Conservation (phyloP, 2,113 vertebrate species). For the Onychorhynchus coronatus region DNA sequence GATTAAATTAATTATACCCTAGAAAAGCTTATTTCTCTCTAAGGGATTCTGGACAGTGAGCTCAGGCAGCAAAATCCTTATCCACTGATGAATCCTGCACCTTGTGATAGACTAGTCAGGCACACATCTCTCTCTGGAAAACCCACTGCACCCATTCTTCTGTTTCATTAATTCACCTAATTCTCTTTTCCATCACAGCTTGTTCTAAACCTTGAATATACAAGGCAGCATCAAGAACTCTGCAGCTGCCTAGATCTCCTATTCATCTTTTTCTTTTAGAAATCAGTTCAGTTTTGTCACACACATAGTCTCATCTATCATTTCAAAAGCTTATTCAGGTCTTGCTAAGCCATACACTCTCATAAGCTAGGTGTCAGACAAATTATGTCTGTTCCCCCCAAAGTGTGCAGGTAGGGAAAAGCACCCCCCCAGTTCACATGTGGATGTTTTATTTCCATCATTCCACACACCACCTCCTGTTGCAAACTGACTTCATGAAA, state of each 20-base stretch:
- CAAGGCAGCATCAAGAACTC: neutral
- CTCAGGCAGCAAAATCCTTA: neutral
- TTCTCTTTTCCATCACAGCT: neutral
- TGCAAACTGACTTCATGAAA: neutral
- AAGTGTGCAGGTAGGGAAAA: neutral
- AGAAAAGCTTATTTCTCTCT: neutral
- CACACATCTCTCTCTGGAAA: neutral
- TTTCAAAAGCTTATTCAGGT: neutral
- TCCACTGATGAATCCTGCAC: neutral
- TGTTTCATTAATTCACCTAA: neutral
- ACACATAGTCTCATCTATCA: neutral
- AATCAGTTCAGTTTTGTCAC: neutral
- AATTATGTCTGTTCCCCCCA: neutral
- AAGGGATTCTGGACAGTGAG: neutral
- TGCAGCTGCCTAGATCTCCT: neutral
- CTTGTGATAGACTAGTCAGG: neutral
- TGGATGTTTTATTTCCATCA: neutral
- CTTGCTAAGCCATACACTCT: neutral
- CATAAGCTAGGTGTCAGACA: neutral
- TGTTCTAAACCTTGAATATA: neutral
- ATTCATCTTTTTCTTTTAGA: neutral
- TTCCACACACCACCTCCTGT: neutral
- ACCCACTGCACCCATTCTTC: neutral
- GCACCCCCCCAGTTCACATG: neutral
- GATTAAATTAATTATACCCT: conserved; percentile 35